These are phyloP conservation scores for Salarias fasciatus DNA, from an alignment of 2,797 vertebrate species.

Conservation along the genomic window DNA sequence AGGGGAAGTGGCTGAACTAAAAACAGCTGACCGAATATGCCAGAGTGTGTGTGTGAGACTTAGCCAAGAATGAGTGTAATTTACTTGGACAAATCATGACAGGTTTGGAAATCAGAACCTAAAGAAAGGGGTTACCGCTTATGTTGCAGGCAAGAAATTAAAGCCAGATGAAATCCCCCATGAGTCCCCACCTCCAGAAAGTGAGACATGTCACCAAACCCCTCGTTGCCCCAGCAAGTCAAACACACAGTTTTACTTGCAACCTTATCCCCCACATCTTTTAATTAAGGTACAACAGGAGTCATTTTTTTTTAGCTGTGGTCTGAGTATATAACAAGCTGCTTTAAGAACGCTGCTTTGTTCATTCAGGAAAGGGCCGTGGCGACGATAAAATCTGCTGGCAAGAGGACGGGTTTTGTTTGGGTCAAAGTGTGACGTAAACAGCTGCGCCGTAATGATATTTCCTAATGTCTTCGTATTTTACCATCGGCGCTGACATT, in stretches of 20 bases:
- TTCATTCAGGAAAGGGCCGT: constrained; percentile 65
- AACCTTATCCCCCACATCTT: constrained; percentile 39
- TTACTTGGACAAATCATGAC: constrained; percentile 21
- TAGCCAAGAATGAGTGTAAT: neutral
- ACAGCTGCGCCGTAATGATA: constrained; percentile 28
- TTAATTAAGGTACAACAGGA: constrained; percentile 53
- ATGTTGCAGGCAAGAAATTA: constrained; percentile 30
- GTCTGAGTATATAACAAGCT: constrained; percentile 41
- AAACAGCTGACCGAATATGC: constrained; percentile 28
- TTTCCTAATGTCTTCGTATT: constrained; percentile 49
- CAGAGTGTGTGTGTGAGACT: no score
- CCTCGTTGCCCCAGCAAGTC: no score
- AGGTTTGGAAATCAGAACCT: constrained; percentile 16
- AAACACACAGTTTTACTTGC: constrained; percentile 22
- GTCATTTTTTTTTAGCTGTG: constrained; percentile 54
- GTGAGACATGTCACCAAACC: neutral
- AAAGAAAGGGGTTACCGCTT: constrained; percentile 7
- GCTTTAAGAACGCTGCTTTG: constrained; percentile 51
- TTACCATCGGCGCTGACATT: constrained; percentile 44
- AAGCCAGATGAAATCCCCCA: constrained; percentile 29
- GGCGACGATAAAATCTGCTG: constrained; percentile 65
- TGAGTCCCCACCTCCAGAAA: constrained; percentile 14
- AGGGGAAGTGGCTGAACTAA: constrained; percentile 16
- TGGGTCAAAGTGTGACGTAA: constrained; percentile 61
- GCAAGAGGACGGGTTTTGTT: constrained; percentile 57